Evolutionary conservation across 2,797 vertebrate species (phyloP).

Genomic region (Hemibagrus guttatus): DNA sequence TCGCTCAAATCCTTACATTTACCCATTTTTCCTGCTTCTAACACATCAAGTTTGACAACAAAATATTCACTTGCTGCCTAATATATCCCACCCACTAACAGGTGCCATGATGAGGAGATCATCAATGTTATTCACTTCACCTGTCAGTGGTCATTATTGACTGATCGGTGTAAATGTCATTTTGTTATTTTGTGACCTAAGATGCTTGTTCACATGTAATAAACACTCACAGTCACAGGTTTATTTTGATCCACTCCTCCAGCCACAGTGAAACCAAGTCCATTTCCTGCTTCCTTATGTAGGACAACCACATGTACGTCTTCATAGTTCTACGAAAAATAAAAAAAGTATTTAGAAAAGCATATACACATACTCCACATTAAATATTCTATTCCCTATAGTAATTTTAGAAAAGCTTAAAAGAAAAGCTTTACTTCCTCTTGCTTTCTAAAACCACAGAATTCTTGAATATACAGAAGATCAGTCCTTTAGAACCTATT

Average conservation of each 20-base stretch:
- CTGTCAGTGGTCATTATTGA: too few relatives aligned
- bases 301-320: slow-evolving; percentile 81
- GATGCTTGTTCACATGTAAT: slow-evolving; percentile 28
- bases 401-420: background rate
- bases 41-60: too few relatives aligned
- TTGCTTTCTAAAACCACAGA: background rate
- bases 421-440: background rate
- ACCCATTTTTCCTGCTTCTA: too few relatives aligned
- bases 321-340: slow-evolving; percentile 66
- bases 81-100: too few relatives aligned
- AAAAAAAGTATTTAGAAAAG: background rate
- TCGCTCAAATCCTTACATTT: too few relatives aligned
- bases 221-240: slow-evolving; percentile 74
- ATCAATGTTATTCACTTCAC: too few relatives aligned
- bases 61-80: too few relatives aligned
- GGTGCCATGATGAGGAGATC: too few relatives aligned
- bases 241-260: slow-evolving; percentile 82
- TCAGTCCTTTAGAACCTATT: background rate
- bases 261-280: slow-evolving; percentile 81
- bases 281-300: slow-evolving; percentile 79
- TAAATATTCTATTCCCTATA: background rate
- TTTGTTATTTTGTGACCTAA: background rate
- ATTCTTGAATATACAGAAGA: background rate
- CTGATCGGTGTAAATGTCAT: background rate
- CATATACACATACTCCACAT: background rate